Evolutionary conservation across 2,888 invertebrate species (phyloP), one percentile per base, ranked within the genome.

Genomic region (Eustalomyia histrio): DNA sequence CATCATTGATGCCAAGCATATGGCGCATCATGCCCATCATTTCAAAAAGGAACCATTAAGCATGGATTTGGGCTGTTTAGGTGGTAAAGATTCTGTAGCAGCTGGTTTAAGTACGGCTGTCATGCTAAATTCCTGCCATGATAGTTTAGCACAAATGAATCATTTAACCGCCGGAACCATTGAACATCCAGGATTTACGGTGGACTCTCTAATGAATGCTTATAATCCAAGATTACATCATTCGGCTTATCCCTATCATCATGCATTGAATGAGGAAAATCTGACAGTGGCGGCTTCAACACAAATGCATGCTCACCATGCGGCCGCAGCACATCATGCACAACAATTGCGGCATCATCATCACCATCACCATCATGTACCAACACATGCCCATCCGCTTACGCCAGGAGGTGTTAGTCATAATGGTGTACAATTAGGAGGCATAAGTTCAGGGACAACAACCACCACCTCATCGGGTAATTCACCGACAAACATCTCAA

Each of bases 121-220:
- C 29, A 89, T 90, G 87, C 84, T 91, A 39, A 91, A 91, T 82
- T 89, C 90, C 71, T 90, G 90, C 82, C 90, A 91, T 76, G 90
- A 91, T 58, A 89, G 88, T 33, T 76, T 91, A 69, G 89, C 91
- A 39, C 91, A 91, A 81, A 90, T 91, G 90, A 91, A 90, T 84
- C 90, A 90, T 43, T 83, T 90, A 79, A 86, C 89, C n/a, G 74
- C 67, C 12, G 88, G 89, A 29, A 84, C 87, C 1, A 88, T 90
- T 58, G 91, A 91, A 35, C 90, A 91, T 83, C 86, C 88, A 24
- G 91, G 91, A 16, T 91, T 91, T 83, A 89, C 90, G 10, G 91
- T 91, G 7, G 91, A 91, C 83, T 91, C 91, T 9, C 86, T 91
- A 50, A 91, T 91, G 91, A 91, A 91, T 83, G 91, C 90, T 63